Evolutionary conservation across 2,113 vertebrate genomes (phyloP).

Genomic region (Nanorana parkeri): DNA sequence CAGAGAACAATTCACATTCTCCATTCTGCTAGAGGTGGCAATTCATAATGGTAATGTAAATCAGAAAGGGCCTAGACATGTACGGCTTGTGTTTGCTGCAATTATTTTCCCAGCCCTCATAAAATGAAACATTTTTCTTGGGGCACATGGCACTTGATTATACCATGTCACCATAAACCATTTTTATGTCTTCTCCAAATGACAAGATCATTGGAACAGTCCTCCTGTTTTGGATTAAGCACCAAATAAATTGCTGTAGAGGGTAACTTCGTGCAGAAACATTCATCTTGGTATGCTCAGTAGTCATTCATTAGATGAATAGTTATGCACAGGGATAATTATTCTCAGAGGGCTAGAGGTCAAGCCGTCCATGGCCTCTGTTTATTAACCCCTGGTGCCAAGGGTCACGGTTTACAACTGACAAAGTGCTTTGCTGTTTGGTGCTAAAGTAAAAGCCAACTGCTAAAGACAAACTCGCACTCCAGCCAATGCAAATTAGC

Average conservation of each 20-base stretch:
- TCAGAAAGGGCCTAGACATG: background rate
- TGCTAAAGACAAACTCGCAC: constrained; percentile 16
- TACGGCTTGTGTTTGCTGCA: background rate
- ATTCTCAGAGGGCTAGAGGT: constrained; percentile 32
- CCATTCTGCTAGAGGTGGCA: no score
- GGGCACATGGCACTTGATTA: background rate
- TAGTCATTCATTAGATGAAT: constrained; percentile 41
- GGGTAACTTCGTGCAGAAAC: background rate
- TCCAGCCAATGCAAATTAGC: no score
- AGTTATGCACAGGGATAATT: constrained; percentile 12
- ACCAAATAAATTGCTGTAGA: constrained; percentile 25
- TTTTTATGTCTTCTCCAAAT: constrained; percentile 10
- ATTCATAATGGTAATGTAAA: background rate
- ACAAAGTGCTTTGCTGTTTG: constrained; percentile 16
- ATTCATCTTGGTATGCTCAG: constrained; percentile 1
- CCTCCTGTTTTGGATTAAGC: constrained; percentile 5
- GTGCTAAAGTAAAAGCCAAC: constrained; percentile 40
- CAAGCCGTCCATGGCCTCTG: background rate
- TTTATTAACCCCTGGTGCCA: constrained; percentile 45
- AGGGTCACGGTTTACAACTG: constrained; percentile 43
- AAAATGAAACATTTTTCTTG: background rate
- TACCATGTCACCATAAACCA: constrained; percentile 16
- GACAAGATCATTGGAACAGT: background rate
- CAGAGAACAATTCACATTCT: no score
- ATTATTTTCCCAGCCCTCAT: background rate